phyloP scores from a whole-genome alignment of 1,140 invertebrate species.

The Pseudomyrmex concolor region DNA sequence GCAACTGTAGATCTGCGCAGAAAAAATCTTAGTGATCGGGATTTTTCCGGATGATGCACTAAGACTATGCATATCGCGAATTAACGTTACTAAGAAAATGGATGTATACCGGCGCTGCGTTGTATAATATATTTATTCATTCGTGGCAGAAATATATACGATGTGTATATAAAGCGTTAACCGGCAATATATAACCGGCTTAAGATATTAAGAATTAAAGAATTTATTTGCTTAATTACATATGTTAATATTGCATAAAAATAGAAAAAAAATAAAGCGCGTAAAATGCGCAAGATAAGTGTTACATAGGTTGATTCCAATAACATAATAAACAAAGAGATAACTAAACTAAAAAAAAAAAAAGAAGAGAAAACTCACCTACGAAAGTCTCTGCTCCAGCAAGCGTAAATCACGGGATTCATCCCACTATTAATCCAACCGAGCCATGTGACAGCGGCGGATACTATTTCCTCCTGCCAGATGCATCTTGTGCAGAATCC shows the following conservation, averaged over 20 bases:
- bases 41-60: no score
- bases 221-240: no score
- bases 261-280: background rate
- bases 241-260: background rate
- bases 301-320: background rate
- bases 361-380: constrained; percentile 87
- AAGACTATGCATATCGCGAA: no score
- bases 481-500: constrained; percentile 96
- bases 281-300: background rate
- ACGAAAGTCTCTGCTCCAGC: constrained; percentile 97
- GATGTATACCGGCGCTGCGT: no score
- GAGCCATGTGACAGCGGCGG: constrained; percentile 98
- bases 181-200: no score
- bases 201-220: no score
- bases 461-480: constrained; percentile 94
- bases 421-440: constrained; percentile 99
- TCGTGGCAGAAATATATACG: no score
- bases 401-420: constrained; percentile 99
- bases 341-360: background rate
- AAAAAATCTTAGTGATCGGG: no score
- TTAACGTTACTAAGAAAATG: no score
- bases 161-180: no score
- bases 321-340: background rate
- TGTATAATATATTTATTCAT: no score
- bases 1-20: no score